Percentiles rank a stretch among this genome's conserved stretches.
Conservation (phyloP, 2,797 vertebrate genomes). For the Trematomus bernacchii region DNA sequence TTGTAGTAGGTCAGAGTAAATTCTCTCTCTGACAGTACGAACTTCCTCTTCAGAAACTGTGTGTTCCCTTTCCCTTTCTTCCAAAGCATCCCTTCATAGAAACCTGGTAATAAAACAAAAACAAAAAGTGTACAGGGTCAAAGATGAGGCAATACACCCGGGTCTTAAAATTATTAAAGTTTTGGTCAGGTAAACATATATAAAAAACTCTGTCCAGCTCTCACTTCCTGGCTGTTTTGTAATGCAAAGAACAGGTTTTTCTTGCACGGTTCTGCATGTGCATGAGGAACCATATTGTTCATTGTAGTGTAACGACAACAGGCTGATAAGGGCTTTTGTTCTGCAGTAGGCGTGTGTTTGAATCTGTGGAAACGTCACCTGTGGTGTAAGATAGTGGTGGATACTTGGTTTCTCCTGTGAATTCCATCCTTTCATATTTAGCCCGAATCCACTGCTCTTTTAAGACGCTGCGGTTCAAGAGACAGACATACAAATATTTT, state of each 20-base stretch:
- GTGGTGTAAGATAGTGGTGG: constrained; percentile 83
- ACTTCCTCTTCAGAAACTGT: constrained; percentile 90
- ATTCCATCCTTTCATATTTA: constrained; percentile 94
- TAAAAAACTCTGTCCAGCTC: not conserved
- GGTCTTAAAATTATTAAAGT: not conserved
- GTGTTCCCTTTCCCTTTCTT: constrained; percentile 90
- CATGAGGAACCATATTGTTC: constrained; percentile 35
- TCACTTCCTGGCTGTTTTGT: constrained; percentile 25
- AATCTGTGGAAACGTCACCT: constrained; percentile 80
- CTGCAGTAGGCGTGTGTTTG: not conserved
- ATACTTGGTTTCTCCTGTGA: constrained; percentile 83
- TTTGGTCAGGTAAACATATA: not conserved
- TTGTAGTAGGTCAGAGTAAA: constrained; percentile 92
- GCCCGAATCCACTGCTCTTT: constrained; percentile 96
- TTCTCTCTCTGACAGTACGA: constrained; percentile 89
- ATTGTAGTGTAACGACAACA: not conserved
- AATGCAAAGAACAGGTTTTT: constrained; percentile 41
- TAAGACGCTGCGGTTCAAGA: constrained; percentile 84
- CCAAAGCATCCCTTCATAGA: constrained; percentile 91
- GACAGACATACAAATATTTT: not conserved
- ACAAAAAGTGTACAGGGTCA: constrained; percentile 1
- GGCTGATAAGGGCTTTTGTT: not conserved
- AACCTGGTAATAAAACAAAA: constrained; percentile 77
- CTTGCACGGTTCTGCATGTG: constrained; percentile 18
- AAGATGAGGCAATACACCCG: not conserved